Percentiles rank a stretch among this genome's conserved stretches.
Conservation (phyloP, 23 tunicate genomes). For the Trididemnum clinides region DNA sequence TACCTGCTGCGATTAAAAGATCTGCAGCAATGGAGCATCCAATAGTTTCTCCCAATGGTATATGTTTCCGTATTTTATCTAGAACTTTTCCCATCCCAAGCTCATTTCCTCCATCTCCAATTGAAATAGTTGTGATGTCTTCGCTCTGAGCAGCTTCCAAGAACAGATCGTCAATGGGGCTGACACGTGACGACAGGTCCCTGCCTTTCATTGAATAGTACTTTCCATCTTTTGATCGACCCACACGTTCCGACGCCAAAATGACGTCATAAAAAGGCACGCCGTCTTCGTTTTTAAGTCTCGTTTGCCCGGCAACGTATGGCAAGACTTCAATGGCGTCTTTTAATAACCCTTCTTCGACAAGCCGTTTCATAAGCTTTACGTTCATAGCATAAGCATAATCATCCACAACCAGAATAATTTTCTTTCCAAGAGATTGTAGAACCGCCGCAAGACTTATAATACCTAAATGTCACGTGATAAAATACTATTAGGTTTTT, state of each 20-base stretch:
- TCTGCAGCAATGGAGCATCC: slow-evolving; percentile 60
- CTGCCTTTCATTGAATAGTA: slow-evolving; percentile 78
- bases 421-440: slow-evolving; percentile 56
- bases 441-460: slow-evolving; percentile 67
- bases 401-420: slow-evolving; percentile 55
- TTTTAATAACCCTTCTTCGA: slow-evolving; percentile 4
- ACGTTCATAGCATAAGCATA: slow-evolving; percentile 26
- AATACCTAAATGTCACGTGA: slow-evolving; percentile 58
- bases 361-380: slow-evolving; percentile 21
- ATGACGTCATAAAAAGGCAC: slow-evolving; percentile 55
- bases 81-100: slow-evolving; percentile 93
- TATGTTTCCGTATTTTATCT: slow-evolving; percentile 43
- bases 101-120: slow-evolving; percentile 96
- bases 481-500: too few species aligned
- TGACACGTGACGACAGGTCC: slow-evolving; percentile 47
- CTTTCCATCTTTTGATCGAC: slow-evolving; percentile 62
- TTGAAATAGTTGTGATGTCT: slow-evolving; percentile 57
- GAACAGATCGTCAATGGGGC: slow-evolving; percentile 66
- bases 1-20: slow-evolving; percentile 66
- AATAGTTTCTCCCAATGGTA: slow-evolving; percentile 60
- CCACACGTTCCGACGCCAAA: slow-evolving; percentile 67
- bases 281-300: neutral
- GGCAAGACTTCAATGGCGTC: slow-evolving; percentile 29
- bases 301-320: neutral
- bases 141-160: slow-evolving; percentile 36